Evolutionary conservation across 1,140 invertebrate species (phyloP).

Genomic region (Drosophila subpulchrella): DNA sequence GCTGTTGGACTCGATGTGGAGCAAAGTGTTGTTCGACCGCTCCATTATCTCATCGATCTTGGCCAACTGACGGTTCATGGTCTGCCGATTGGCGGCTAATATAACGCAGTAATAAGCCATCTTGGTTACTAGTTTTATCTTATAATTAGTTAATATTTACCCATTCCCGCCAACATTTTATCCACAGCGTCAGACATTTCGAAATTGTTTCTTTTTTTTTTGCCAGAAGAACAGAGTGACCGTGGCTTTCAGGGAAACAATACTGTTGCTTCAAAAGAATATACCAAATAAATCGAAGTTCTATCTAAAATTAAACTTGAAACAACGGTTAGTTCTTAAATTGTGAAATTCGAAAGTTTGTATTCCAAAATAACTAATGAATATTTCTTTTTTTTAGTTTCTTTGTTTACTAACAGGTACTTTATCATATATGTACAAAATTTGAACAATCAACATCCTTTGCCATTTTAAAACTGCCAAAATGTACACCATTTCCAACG

Average conservation of each 20-base stretch:
- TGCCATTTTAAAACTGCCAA: too few species aligned
- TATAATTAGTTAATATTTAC: conserved; percentile 46
- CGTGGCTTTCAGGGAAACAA: not conserved
- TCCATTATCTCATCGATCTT: conserved; percentile 68
- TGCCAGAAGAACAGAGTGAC: not conserved
- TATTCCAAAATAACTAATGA: too few species aligned
- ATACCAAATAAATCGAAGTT: not conserved
- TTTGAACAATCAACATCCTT: not conserved
- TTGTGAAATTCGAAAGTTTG: too few species aligned
- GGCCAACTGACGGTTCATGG: conserved; percentile 37
- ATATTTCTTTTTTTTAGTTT: too few species aligned
- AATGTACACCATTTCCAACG: not conserved
- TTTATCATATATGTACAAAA: too few species aligned
- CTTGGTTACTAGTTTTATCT: too few species aligned
- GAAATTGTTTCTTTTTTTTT: conserved; percentile 23
- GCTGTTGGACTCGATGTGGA: conserved; percentile 61
- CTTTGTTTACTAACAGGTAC: too few species aligned
- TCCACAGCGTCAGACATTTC: conserved; percentile 66
- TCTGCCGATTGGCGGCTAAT: conserved; percentile 39
- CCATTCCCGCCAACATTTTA: conserved; percentile 63
- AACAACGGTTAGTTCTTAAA: not conserved
- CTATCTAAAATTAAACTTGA: conserved; percentile 12
- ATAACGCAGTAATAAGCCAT: not conserved
- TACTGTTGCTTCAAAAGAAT: not conserved
- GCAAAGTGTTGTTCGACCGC: conserved; percentile 67